Evolutionary conservation across 2,113 vertebrate species (phyloP), one percentile per base, ranked within the genome.

Genomic region (Sturnus vulgaris): DNA sequence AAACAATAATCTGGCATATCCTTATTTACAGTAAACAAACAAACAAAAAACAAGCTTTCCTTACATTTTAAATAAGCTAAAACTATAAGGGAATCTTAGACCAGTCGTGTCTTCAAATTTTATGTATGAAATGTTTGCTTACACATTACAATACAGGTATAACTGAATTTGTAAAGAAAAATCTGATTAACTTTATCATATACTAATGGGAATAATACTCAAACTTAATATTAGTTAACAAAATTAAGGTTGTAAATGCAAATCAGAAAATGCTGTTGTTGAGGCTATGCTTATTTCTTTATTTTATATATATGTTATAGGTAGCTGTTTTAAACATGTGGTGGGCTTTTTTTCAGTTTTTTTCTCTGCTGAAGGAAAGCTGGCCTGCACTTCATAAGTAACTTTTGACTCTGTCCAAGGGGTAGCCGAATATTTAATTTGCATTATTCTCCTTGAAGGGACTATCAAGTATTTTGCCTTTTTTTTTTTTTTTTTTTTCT

Each of bases 341-440:
- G 11, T 19, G 1, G 1, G 13, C 5, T 0, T 64, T 79, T 81
- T 44, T 53, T 28, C 10, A 28, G 4, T 0, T n/a, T 33, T 71
- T 85, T 33, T 65, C 46, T 83, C 44, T 69, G 12, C 8, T 49
- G n/a, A 77, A 42, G 39, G 12, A 77, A 56, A 80, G 33, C 12
- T 64, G 25, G 4, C 11, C 9, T 69, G 15, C 4, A 17, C 7
- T 91, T 76, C 1, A 3, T 50, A 46, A 82, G 10, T 40, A 88
- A 35, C 14, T 64, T 25, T 9, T 57, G 9, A 35, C 6, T 8
- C 50, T 92, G 33, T 55, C 21, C 14, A 39, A 2, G 47, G 16
- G 5, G 9, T 47, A 9, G 8, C 10, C 10, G n/a, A 28, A 39
- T 5, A 27, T 56, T 64, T 79, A 0, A 15, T 65, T 86, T 61